A percentile compares a stretch with the other conserved stretches of the same genome.
Evolutionary conservation across 37 sponge, comb jelly and placozoan species (phyloP).

Genomic region (Spongilla lacustris): DNA sequence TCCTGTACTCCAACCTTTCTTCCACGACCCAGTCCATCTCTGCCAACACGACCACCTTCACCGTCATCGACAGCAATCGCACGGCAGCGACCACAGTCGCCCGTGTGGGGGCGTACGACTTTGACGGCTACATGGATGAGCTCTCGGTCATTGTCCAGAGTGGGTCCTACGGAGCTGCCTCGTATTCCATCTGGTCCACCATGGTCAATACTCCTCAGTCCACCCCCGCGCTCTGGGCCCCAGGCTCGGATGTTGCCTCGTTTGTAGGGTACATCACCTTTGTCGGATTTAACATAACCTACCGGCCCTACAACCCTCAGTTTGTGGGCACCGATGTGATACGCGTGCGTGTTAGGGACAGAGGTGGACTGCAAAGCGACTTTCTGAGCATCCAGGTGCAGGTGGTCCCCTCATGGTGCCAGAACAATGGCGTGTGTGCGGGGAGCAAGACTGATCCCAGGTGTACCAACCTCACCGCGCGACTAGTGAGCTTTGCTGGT

Average conservation of each 20-base stretch:
- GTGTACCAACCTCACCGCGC: constrained; percentile 49
- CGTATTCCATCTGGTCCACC: too few relatives aligned
- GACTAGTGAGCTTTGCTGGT: constrained; percentile 8
- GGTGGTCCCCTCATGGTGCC: constrained; percentile 25
- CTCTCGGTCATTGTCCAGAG: constrained; percentile 12
- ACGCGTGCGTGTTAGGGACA: too few relatives aligned
- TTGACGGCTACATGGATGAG: constrained; percentile 76
- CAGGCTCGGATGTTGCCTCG: too few relatives aligned
- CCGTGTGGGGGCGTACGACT: constrained; percentile 62
- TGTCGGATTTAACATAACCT: too few relatives aligned
- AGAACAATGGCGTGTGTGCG: constrained; percentile 77
- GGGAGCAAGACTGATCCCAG: constrained; percentile 55
- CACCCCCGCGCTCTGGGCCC: too few relatives aligned
- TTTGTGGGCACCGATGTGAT: too few relatives aligned
- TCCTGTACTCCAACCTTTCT: constrained; percentile 33
- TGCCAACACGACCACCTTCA: background rate
- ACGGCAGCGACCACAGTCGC: constrained; percentile 31
- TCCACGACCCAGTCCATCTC: background rate
- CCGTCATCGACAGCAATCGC: constrained; percentile 61
- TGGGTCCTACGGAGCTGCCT: too few relatives aligned
- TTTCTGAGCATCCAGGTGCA: too few relatives aligned
- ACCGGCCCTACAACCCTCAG: too few relatives aligned
- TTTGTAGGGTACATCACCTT: too few relatives aligned
- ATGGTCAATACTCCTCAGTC: too few relatives aligned
- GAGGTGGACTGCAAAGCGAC: too few relatives aligned